Percentiles rank a stretch among this genome's conserved stretches.
phyloP scores from a whole-genome alignment of 1,140 invertebrate species.

The Lepidurus packardi region DNA sequence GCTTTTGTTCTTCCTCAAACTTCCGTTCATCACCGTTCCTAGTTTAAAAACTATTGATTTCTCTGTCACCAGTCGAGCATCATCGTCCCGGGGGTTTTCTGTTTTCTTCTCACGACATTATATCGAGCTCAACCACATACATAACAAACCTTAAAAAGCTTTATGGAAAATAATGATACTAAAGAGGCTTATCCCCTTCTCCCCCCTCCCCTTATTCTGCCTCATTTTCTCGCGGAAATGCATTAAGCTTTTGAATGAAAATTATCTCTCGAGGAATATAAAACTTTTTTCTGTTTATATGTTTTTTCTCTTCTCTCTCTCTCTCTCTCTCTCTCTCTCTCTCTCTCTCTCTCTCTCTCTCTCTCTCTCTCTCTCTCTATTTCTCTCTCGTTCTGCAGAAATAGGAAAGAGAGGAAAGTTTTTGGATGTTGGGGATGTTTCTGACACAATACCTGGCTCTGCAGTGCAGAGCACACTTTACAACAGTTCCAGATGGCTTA shows the following conservation, averaged over 20 bases:
- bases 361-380: not conserved
- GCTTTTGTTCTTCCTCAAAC: not conserved
- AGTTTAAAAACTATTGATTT: not conserved
- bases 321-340: too few species aligned
- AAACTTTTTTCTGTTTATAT: not conserved
- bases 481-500: too few species aligned
- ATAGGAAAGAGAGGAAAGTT: too few species aligned
- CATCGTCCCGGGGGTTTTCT: not conserved
- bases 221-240: not conserved
- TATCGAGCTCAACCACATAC: conserved; percentile 4
- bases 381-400: too few species aligned
- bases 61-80: not conserved
- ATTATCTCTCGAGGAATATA: not conserved
- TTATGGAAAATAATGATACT: not conserved
- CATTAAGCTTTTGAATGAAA: not conserved
- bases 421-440: too few species aligned
- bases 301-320: not conserved
- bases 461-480: too few species aligned
- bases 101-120: not conserved
- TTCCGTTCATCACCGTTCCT: not conserved
- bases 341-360: not conserved
- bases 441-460: too few species aligned
- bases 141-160: not conserved
- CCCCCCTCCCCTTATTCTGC: not conserved
- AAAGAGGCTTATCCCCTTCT: not conserved